These are phyloP conservation scores for Catocala fraxini DNA, from an alignment of 2,888 invertebrate species.

Conservation along the genomic window DNA sequence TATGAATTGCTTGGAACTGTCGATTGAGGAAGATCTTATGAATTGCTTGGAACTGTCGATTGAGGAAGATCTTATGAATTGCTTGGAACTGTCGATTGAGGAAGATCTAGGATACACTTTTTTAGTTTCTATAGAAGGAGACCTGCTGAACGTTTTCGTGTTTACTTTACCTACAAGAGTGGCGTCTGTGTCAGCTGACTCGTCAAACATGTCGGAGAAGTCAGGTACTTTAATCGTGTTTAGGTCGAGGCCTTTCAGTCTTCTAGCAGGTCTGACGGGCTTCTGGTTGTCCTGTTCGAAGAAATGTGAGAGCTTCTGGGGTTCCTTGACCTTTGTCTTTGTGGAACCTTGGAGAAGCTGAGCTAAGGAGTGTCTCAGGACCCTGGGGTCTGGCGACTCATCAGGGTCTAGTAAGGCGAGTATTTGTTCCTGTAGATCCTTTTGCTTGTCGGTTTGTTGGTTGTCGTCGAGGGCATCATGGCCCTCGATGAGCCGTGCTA, in stretches of 20 bases:
- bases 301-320: constrained; percentile 60
- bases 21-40: constrained; percentile 49
- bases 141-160: constrained; percentile 42
- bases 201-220: constrained; percentile 58
- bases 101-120: constrained; percentile 47
- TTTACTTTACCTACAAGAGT: constrained; percentile 59
- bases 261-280: constrained; percentile 64
- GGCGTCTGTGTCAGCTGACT: constrained; percentile 70
- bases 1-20: constrained; percentile 46
- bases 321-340: constrained; percentile 59
- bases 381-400: constrained; percentile 70
- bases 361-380: constrained; percentile 67
- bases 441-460: constrained; percentile 64
- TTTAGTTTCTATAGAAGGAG: constrained; percentile 43
- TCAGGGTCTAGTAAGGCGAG: constrained; percentile 74
- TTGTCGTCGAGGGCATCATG: constrained; percentile 63
- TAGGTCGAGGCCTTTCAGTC: constrained; percentile 72
- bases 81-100: constrained; percentile 48
- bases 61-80: constrained; percentile 52
- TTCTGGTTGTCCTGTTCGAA: constrained; percentile 62
- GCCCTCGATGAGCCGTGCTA: constrained; percentile 77
- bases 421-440: constrained; percentile 76
- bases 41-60: constrained; percentile 46
- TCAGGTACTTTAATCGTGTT: constrained; percentile 61
- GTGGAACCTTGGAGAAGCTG: constrained; percentile 69